Percentiles rank a stretch among this genome's conserved stretches.
These are phyloP conservation scores for Rhagoletis pomonella DNA, from an alignment of 1,140 invertebrate species.

Conservation along the genomic window DNA sequence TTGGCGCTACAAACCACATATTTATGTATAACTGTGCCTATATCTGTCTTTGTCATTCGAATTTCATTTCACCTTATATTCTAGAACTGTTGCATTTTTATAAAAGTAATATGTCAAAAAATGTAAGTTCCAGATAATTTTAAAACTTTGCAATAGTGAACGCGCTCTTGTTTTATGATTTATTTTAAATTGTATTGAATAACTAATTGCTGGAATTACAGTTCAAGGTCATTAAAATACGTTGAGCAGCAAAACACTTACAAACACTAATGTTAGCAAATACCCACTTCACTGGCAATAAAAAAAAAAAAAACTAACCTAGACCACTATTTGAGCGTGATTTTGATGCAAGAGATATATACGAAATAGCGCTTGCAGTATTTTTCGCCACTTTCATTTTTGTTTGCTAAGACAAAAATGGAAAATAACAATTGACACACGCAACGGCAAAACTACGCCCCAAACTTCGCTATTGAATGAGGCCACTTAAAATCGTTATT, in stretches of 20 bases:
- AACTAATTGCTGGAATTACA: too few relatives aligned
- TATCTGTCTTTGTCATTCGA: too few relatives aligned
- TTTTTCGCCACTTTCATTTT: conserved; percentile 14
- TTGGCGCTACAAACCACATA: too few relatives aligned
- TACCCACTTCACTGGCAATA: not conserved
- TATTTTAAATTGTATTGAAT: too few relatives aligned
- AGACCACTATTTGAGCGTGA: not conserved
- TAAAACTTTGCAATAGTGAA: too few relatives aligned
- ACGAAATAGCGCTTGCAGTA: not conserved
- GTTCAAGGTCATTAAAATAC: not conserved
- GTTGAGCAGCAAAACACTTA: not conserved
- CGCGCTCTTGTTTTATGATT: too few relatives aligned
- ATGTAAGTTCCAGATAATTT: too few relatives aligned
- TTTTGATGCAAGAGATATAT: conserved; percentile 38
- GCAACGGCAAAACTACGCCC: not conserved
- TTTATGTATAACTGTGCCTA: too few relatives aligned
- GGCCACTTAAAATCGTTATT: not conserved
- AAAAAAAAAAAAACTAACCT: not conserved
- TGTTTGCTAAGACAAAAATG: not conserved
- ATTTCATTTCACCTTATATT: too few relatives aligned
- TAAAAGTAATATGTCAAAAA: too few relatives aligned
- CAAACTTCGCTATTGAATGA: not conserved
- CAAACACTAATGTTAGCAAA: not conserved
- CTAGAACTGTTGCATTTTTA: too few relatives aligned
- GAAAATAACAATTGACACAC: not conserved